phyloP scores from a whole-genome alignment of 2,113 vertebrate species.

The Xiphophorus maculatus region DNA sequence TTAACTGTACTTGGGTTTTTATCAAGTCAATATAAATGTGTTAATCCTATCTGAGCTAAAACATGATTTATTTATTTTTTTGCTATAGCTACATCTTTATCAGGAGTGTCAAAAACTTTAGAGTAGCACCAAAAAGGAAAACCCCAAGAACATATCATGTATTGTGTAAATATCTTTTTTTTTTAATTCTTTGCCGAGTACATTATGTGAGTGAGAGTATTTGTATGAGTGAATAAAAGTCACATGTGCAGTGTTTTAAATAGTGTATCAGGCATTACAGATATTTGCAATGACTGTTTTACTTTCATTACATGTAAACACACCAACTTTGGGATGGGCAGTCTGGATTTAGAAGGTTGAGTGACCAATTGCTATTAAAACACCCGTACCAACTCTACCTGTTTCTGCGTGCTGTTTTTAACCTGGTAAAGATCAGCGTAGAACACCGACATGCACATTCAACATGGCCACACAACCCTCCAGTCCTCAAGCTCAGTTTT shows the following conservation, averaged over 20 bases:
- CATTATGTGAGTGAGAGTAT: conserved; percentile 32
- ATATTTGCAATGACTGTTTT: conserved; percentile 47
- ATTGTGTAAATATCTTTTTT: conserved; percentile 38
- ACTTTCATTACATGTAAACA: conserved; percentile 57
- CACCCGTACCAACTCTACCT: conserved; percentile 48
- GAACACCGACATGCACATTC: conserved; percentile 32
- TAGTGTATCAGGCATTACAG: conserved; percentile 60
- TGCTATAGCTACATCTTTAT: background rate
- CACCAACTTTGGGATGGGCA: conserved; percentile 39
- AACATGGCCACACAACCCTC: conserved; percentile 21
- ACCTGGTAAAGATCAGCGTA: conserved; percentile 7
- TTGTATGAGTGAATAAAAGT: conserved; percentile 14
- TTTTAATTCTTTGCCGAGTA: conserved; percentile 52
- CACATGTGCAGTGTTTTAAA: conserved; percentile 48
- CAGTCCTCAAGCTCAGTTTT: conserved; percentile 48
- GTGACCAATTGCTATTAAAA: conserved; percentile 73
- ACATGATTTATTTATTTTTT: background rate
- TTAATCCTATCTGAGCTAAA: background rate
- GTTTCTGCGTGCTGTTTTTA: conserved; percentile 47
- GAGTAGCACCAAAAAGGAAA: background rate
- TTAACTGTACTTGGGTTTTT: background rate
- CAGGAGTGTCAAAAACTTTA: background rate
- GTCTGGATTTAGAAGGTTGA: conserved; percentile 42
- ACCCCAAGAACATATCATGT: conserved; percentile 9
- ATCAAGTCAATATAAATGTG: background rate